A percentile compares a stretch with the other conserved stretches of the same genome.
phyloP scores from a whole-genome alignment of 2,888 invertebrate species.

The Drosophila acutilabella region DNA sequence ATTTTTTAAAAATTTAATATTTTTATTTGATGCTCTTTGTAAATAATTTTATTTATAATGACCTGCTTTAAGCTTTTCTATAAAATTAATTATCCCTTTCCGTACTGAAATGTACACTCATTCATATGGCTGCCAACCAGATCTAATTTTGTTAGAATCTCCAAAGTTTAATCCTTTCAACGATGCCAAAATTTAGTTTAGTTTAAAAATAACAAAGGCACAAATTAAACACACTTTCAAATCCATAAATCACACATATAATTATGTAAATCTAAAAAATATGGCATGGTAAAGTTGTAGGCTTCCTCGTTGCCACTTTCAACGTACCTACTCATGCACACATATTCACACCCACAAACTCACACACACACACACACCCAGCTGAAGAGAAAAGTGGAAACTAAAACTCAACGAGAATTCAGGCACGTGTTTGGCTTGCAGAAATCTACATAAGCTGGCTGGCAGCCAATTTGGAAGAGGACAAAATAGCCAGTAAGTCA shows the following conservation, averaged over 20 bases:
- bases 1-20: too few relatives aligned
- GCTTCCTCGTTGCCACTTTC: constrained; percentile 37
- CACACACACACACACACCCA: neutral
- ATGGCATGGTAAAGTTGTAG: constrained; percentile 58
- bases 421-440: constrained; percentile 76
- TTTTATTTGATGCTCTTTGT: too few relatives aligned
- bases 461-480: constrained; percentile 73
- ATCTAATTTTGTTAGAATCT: neutral
- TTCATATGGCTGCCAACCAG: neutral
- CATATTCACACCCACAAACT: neutral
- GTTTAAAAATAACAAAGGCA: constrained; percentile 30
- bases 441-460: constrained; percentile 79
- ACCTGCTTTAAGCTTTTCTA: too few relatives aligned
- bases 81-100: too few relatives aligned
- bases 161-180: constrained; percentile 11
- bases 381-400: constrained; percentile 58
- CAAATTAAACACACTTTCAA: constrained; percentile 51
- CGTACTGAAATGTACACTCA: too few relatives aligned
- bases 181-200: constrained; percentile 13
- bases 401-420: constrained; percentile 68
- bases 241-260: constrained; percentile 78
- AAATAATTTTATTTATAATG: too few relatives aligned
- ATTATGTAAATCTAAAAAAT: constrained; percentile 76
- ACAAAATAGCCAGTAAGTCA: constrained; percentile 73
- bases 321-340: neutral